These are phyloP conservation scores for Galaxias olidus DNA, from an alignment of 2,797 vertebrate genomes.

Conservation along the genomic window DNA sequence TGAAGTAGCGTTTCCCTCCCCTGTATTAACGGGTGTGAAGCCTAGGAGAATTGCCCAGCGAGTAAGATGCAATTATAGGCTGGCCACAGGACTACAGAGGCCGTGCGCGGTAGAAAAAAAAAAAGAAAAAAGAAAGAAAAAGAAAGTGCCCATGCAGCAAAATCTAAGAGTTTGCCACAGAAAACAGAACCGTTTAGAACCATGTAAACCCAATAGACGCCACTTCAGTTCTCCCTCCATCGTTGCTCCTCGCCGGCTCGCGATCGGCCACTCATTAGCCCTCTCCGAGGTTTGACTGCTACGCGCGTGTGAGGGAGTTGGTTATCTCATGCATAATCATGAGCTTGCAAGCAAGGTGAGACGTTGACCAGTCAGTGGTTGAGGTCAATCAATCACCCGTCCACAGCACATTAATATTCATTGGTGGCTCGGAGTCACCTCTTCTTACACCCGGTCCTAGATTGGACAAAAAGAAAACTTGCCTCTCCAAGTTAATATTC, in stretches of 20 bases:
- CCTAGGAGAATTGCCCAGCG: constrained; percentile 68
- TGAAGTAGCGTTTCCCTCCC: constrained; percentile 58
- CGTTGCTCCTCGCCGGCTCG: constrained; percentile 20
- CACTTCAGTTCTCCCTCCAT: background rate
- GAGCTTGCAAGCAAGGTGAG: constrained; percentile 68
- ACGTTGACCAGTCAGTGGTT: constrained; percentile 69
- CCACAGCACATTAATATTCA: constrained; percentile 77
- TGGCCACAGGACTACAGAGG: constrained; percentile 63
- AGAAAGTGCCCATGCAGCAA: constrained; percentile 68
- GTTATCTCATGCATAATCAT: constrained; percentile 77
- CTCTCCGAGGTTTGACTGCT: constrained; percentile 39
- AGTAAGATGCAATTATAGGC: constrained; percentile 74
- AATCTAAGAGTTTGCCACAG: constrained; percentile 74
- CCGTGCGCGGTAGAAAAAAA: constrained; percentile 64
- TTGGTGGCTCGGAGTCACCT: constrained; percentile 72
- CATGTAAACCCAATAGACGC: constrained; percentile 53
- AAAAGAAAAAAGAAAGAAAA: constrained; percentile 66
- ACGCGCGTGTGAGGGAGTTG: constrained; percentile 34
- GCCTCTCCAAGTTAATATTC: constrained; percentile 70
- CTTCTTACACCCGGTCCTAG: constrained; percentile 61
- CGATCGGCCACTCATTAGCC: constrained; percentile 42
- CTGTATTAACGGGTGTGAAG: constrained; percentile 66
- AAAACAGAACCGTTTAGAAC: constrained; percentile 67
- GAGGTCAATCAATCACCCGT: constrained; percentile 79
- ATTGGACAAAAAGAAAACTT: constrained; percentile 63